Conservation (phyloP, 2,113 vertebrate genomes). For the Ochotona curzoniae region DNA sequence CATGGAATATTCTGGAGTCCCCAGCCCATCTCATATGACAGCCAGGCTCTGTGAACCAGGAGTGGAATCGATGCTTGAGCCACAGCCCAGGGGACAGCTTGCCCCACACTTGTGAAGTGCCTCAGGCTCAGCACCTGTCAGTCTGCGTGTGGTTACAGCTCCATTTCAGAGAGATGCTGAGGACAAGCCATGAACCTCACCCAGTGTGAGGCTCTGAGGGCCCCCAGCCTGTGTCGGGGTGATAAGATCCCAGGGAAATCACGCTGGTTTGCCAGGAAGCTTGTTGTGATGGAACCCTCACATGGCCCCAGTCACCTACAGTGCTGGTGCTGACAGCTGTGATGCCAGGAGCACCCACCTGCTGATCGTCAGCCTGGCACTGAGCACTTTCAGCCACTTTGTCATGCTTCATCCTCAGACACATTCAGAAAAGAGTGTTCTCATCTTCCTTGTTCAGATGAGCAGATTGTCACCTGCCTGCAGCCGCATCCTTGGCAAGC, state of each 20-base stretch:
- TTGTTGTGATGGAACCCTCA: neutral
- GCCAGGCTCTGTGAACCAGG: too few relatives aligned
- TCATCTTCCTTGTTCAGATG: neutral
- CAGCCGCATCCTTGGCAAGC: neutral
- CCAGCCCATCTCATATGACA: neutral
- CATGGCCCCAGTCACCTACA: neutral
- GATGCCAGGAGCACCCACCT: neutral
- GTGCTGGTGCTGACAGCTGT: neutral
- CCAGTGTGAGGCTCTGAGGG: too few relatives aligned
- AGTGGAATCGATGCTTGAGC: too few relatives aligned
- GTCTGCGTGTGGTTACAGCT: too few relatives aligned
- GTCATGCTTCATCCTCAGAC: neutral
- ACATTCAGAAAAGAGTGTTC: neutral
- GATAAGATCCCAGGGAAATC: too few relatives aligned
- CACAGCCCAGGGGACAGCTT: too few relatives aligned
- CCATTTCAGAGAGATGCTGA: too few relatives aligned
- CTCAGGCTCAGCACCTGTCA: neutral
- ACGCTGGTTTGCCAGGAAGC: neutral
- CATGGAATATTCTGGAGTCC: neutral
- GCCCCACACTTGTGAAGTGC: too few relatives aligned
- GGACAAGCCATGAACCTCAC: too few relatives aligned
- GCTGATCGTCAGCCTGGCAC: neutral
- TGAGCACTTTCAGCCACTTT: neutral
- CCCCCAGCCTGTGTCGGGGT: too few relatives aligned
- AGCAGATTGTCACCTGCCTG: neutral